A percentile compares a stretch with the other conserved stretches of the same genome.
phyloP scores from a whole-genome alignment of 2,113 vertebrate species.

The Nothoprocta pentlandii region DNA sequence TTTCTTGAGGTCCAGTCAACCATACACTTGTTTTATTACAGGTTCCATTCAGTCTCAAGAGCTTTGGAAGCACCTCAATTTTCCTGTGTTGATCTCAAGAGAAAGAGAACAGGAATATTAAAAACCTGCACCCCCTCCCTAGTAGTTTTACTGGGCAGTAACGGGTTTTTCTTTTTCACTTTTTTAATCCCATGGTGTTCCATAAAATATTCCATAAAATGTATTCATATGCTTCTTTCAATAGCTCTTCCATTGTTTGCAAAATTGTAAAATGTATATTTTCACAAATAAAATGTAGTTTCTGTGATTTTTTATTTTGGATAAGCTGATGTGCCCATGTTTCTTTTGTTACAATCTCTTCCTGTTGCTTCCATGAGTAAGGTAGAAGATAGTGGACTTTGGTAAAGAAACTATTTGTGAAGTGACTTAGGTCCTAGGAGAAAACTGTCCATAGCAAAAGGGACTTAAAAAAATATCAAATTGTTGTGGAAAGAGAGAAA shows the following conservation, averaged over 20 bases:
- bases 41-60: neutral
- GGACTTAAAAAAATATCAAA: neutral
- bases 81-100: neutral
- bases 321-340: neutral
- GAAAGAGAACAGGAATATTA: neutral
- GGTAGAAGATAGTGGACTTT: neutral
- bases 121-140: neutral
- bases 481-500: slow-evolving; percentile 25
- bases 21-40: neutral
- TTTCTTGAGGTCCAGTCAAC: neutral
- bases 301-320: neutral
- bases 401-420: neutral
- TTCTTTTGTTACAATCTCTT: neutral
- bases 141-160: neutral
- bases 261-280: neutral
- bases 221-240: neutral
- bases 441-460: neutral
- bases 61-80: neutral
- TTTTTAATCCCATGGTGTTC: neutral
- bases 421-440: neutral
- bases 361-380: neutral
- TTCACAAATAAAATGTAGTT: neutral
- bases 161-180: neutral
- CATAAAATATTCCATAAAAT: neutral
- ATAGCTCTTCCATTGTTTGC: neutral